These are phyloP conservation scores for Magallana gigas DNA, from an alignment of 1,140 invertebrate species.

Conservation along the genomic window DNA sequence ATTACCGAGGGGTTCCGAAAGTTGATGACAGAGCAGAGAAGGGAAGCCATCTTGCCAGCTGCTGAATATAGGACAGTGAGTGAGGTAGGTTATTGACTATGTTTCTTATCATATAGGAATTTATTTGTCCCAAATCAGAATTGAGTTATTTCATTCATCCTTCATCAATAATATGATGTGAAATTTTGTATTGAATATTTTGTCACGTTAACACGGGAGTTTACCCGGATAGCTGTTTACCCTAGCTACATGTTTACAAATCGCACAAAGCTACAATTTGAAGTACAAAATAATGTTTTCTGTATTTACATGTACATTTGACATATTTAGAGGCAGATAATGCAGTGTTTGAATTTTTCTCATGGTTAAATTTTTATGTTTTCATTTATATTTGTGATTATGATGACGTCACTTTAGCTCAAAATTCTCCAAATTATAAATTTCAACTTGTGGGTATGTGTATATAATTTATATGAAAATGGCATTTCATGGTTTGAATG, in stretches of 20 bases:
- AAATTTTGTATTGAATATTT: conserved; percentile 8
- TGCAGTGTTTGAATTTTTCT: no score
- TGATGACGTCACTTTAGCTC: background rate
- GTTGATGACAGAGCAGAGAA: background rate
- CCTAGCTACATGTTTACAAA: background rate
- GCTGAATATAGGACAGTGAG: background rate
- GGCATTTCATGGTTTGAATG: conserved; percentile 5
- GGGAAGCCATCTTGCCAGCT: conserved; percentile 3
- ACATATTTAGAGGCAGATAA: no score
- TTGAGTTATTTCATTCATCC: no score
- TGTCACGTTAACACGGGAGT: background rate
- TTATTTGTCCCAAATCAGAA: background rate
- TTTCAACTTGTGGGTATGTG: background rate
- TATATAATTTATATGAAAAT: conserved; percentile 1
- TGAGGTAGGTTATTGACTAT: conserved; percentile 5
- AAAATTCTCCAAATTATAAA: background rate
- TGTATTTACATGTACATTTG: no score
- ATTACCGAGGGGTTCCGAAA: conserved; percentile 4
- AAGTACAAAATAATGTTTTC: background rate
- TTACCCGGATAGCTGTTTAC: background rate
- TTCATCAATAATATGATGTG: conserved; percentile 1
- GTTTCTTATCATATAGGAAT: background rate
- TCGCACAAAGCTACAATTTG: background rate
- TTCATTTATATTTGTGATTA: background rate
- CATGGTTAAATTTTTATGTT: no score